Conservation (phyloP, 2,888 invertebrate genomes). For the Keiferia lycopersicella region DNA sequence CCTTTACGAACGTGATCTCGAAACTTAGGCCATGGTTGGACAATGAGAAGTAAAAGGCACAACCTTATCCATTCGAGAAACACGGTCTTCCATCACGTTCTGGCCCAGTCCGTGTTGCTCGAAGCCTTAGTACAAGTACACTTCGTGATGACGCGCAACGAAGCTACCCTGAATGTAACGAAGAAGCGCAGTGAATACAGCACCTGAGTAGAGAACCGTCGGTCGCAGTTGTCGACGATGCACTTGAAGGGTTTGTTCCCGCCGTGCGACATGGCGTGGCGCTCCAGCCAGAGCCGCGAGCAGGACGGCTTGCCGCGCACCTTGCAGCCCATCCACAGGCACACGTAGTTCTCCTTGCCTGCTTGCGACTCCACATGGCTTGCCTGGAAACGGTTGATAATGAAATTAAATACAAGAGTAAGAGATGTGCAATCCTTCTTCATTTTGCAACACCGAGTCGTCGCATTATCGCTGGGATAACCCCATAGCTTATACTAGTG, state of each 20-base stretch:
- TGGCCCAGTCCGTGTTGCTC: too few relatives aligned
- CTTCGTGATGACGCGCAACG: not conserved
- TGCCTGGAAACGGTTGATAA: conserved; percentile 75
- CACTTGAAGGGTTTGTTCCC: conserved; percentile 97
- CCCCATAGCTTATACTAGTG: too few relatives aligned
- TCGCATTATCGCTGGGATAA: too few relatives aligned
- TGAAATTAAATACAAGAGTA: not conserved
- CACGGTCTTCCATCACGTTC: too few relatives aligned
- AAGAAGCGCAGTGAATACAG: conserved; percentile 3
- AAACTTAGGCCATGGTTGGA: not conserved
- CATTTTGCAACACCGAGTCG: too few relatives aligned
- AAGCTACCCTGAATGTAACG: not conserved
- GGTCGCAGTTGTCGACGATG: conserved; percentile 96
- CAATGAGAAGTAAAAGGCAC: too few relatives aligned
- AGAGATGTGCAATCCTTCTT: too few relatives aligned
- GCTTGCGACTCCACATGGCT: conserved; percentile 93
- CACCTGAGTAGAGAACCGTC: conserved; percentile 93
- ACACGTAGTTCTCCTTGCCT: conserved; percentile 91
- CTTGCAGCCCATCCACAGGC: conserved; percentile 96
- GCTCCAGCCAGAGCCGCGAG: conserved; percentile 95
- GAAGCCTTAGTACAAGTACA: too few relatives aligned
- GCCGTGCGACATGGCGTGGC: conserved; percentile 94
- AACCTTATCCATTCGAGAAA: too few relatives aligned
- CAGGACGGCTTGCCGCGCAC: conserved; percentile 96
- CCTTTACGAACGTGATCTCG: not conserved